Base-by-base conservation (phyloP, 2,888 invertebrate genomes). In the Drosophila mettleri region DNA sequence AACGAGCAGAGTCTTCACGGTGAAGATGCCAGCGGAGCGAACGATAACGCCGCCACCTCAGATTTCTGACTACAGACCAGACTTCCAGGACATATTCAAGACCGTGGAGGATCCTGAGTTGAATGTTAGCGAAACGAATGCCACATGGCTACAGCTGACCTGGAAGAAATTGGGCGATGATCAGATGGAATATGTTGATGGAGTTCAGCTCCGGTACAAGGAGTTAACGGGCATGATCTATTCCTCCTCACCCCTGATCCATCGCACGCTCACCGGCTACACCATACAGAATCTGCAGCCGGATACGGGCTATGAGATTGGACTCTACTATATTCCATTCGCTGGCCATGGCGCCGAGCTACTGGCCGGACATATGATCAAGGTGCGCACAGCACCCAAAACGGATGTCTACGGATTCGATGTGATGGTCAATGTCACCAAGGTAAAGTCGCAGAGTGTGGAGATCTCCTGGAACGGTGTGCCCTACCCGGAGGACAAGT, bases 401-500 rank as follows among this genome's bases (percentile, higher is more conserved):
- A 80, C 94, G 92, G 96, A 98, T 92, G 96, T 96, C 0, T 98
- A 97, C 90, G 95, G 95, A 73, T 98, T 98, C 93, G 95, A 96
- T 55, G 95, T 97, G 4, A 94, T 93, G 7, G 94, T 98, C 3
- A 96, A 96, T 79, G 95, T 96, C 0, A 94, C 95, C 14, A 94
- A 95, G 67, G 94, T 97, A 0, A 96, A 96, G 74, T 94, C 96
- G 0, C 95, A 95, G 54, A 95, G 95, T 10, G 95, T 96, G 0
- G 96, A 96, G 86, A 94, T 98, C 7, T 94, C 94, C 6, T 97
- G 97, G 97, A 94, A 93, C 51, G 98, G 98, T 0, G 95, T 98
- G 0, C 98, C 98, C 0, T 95, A 96, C 78, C 98, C 98, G 0
- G 96, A 97, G 71, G 97, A 97, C 90, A 96, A 97, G 90, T 97